A percentile compares a stretch with the other conserved stretches of the same genome.
phyloP scores from a whole-genome alignment of 2,797 vertebrate genomes.

The Scarus forsteni region DNA sequence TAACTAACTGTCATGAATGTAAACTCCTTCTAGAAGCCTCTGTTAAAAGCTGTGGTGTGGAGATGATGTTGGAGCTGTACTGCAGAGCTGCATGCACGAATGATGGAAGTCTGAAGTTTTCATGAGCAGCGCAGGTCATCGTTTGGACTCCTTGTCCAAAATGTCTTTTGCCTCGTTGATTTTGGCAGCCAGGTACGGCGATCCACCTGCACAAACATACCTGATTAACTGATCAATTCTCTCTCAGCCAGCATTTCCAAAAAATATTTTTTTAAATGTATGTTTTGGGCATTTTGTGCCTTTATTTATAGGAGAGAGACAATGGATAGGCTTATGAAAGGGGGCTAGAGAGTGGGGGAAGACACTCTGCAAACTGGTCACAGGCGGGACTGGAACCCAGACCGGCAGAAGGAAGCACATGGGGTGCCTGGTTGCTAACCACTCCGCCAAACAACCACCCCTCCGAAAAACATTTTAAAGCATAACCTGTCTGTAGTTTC shows the following conservation, averaged over 20 bases:
- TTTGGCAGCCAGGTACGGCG: conserved; percentile 92
- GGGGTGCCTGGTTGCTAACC: too few species aligned
- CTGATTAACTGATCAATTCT: not conserved
- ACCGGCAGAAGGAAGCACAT: too few species aligned
- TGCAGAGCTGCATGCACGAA: not conserved
- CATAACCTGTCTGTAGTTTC: too few species aligned
- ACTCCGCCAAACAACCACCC: too few species aligned
- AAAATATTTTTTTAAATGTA: not conserved
- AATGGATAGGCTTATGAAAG: too few species aligned
- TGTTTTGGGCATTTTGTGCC: too few species aligned
- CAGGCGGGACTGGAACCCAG: too few species aligned
- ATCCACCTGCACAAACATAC: conserved; percentile 85
- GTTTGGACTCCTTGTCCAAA: conserved; percentile 87
- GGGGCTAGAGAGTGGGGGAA: too few species aligned
- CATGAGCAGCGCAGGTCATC: conserved; percentile 66
- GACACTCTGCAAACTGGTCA: too few species aligned
- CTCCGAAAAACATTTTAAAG: too few species aligned
- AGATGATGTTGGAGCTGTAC: conserved; percentile 4
- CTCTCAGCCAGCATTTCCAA: not conserved
- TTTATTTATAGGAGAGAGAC: too few species aligned
- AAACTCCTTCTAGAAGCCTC: not conserved
- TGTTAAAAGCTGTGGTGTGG: not conserved
- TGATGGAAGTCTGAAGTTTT: conserved; percentile 15
- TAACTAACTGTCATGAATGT: not conserved
- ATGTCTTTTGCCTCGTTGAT: conserved; percentile 96